Percentiles rank a stretch among this genome's conserved stretches.
These are phyloP conservation scores for Ramphastos sulfuratus DNA, from an alignment of 2,113 vertebrate genomes.

Conservation along the genomic window DNA sequence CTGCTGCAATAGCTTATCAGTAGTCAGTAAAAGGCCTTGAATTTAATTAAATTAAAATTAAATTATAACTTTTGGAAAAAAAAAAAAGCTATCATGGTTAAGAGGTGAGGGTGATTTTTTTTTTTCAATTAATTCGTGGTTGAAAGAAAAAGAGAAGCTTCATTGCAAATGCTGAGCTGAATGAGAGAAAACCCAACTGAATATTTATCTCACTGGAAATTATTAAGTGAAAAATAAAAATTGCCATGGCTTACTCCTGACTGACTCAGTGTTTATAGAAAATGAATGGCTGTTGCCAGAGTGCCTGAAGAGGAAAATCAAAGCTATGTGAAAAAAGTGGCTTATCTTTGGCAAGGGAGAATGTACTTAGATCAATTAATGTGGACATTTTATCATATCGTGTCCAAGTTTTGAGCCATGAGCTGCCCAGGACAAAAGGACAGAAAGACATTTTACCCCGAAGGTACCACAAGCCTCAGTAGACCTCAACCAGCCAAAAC, in stretches of 20 bases:
- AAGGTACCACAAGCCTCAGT: too few species aligned
- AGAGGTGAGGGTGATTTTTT: neutral
- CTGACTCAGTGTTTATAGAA: neutral
- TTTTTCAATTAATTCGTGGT: neutral
- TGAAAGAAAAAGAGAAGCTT: neutral
- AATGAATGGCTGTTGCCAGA: neutral
- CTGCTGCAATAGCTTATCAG: neutral
- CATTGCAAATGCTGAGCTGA: neutral
- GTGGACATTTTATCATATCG: neutral
- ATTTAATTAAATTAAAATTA: neutral
- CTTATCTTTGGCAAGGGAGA: neutral
- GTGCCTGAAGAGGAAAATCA: neutral
- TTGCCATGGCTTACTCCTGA: neutral
- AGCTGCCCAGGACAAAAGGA: too few species aligned
- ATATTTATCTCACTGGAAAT: neutral
- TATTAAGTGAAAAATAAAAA: slow-evolving; percentile 8
- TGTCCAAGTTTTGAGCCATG: too few species aligned
- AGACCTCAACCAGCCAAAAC: too few species aligned
- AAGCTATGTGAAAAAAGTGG: neutral
- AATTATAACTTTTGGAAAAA: neutral
- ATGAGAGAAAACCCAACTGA: neutral
- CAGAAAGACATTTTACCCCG: too few species aligned
- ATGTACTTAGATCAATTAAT: neutral
- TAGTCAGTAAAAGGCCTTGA: neutral
- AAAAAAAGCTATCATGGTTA: neutral